Evolutionary conservation across 1,140 invertebrate species (phyloP), one percentile per base, ranked within the genome.

Genomic region (Bombus pascuorum): DNA sequence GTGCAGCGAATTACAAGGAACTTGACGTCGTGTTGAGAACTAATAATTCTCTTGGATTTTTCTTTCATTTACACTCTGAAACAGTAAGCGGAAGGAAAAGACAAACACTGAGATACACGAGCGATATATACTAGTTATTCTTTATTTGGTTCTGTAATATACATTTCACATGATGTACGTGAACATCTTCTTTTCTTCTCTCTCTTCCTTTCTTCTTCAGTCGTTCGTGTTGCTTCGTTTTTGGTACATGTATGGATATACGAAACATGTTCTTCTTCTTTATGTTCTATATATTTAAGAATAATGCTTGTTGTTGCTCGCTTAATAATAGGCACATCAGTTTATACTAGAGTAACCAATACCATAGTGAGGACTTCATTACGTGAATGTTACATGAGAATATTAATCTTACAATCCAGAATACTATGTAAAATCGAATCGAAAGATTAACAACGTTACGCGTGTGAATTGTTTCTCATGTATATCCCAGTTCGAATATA

Each of bases 1-100:
- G 92, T 91, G 92, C 81, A 74, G 86, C 62, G 93, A 92, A 93
- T 93, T 89, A 87, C 85, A 86, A 86, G 78, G 85, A 88, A 91
- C 74, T 62, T 42, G 28, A 73, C 42, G 15, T n/a, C 70, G 42
- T 72, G 28, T 44, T 28, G 28, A 18, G 70, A 72, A 39, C 22
- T 37, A 39, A 39, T 73, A 44, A 44, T 73, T 3, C 13, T 15
- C n/a, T 47, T n/a, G 71, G 83, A 90, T 62, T 78, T 78, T 70
- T 70, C 47, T 34, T 70, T 71, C 37, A 25, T 72, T 44, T 28
- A 44, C 13, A 42, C 59, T 18, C 22, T 25, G 62, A 66, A 66
- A 53, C 15, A n/a, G 42, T n/a, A 18, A 13, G 44, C 5, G 25
- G 32, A 34, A 62, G 28, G 28, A 65, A 78, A 78, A 47, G 44